Conservation (phyloP, 2,797 vertebrate genomes). For the Thripadectes ignobilis region DNA sequence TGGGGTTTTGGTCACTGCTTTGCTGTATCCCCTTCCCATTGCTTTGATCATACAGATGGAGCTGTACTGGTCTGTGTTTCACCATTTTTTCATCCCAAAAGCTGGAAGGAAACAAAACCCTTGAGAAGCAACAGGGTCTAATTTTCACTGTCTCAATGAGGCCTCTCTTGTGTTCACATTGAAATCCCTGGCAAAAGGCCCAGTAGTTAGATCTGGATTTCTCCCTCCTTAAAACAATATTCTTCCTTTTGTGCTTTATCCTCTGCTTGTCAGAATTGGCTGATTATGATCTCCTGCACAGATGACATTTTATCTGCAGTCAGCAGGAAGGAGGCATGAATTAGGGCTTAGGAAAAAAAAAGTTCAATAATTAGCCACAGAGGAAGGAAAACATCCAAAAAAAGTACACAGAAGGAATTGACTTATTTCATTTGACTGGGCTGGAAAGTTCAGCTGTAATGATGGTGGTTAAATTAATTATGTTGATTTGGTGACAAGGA, state of each 20-base stretch:
- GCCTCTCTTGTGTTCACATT: neutral
- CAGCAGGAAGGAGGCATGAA: conserved; percentile 70
- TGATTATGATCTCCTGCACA: conserved; percentile 67
- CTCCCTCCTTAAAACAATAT: conserved; percentile 57
- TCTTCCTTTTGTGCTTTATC: conserved; percentile 50
- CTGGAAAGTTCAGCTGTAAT: conserved; percentile 72
- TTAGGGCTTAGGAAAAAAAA: conserved; percentile 60
- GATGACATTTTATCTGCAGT: conserved; percentile 72
- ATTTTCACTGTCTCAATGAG: conserved; percentile 30
- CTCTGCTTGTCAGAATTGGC: conserved; percentile 37
- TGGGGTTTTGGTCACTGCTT: neutral
- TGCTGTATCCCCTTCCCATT: neutral
- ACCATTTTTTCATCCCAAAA: neutral
- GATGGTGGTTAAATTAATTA: conserved; percentile 73
- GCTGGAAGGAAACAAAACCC: conserved; percentile 13
- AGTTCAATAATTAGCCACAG: conserved; percentile 67
- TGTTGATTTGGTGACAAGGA: conserved; percentile 66
- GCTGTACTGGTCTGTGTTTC: neutral
- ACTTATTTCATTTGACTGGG: conserved; percentile 42
- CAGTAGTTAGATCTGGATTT: conserved; percentile 40
- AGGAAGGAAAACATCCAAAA: conserved; percentile 65
- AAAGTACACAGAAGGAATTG: conserved; percentile 11
- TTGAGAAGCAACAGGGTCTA: conserved; percentile 19
- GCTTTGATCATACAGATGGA: neutral
- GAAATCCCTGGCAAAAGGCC: conserved; percentile 35